Conservation (phyloP, 30 jellyfish, hydroid and myxozoan species). For the Aurelia sp. region DNA sequence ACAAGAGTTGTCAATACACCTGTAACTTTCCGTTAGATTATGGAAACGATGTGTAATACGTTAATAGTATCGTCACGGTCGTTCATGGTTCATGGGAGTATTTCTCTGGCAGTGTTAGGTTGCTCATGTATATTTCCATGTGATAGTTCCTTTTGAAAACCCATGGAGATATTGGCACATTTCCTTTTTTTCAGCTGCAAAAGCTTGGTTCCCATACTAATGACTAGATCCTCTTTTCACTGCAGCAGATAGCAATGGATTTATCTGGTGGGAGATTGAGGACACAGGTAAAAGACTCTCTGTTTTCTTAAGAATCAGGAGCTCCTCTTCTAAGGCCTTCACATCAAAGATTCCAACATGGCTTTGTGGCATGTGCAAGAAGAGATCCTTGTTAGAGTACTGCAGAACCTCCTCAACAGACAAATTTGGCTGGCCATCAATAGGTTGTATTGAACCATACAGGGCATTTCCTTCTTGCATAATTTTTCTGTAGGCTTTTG, state of each 20-base stretch:
- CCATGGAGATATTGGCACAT: background rate
- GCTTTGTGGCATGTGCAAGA: background rate
- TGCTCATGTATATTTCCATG: too few species aligned
- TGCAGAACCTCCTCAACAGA: background rate
- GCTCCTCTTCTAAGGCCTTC: too few species aligned
- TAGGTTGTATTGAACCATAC: background rate
- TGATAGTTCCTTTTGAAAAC: background rate
- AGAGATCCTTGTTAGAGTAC: background rate
- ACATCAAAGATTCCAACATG: background rate
- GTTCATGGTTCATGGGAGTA: too few species aligned
- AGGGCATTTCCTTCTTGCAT: background rate
- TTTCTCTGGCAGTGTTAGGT: too few species aligned
- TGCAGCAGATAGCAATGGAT: background rate
- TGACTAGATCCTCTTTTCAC: background rate
- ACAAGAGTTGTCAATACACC: too few species aligned
- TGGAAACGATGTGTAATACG: too few species aligned
- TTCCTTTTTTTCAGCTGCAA: background rate
- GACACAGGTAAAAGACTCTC: background rate
- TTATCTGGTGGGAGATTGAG: background rate
- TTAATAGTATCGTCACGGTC: too few species aligned
- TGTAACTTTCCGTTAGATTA: too few species aligned
- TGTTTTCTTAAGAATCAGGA: too few species aligned
- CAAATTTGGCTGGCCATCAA: conserved; percentile 1
- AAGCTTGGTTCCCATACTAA: background rate
- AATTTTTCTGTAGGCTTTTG: background rate